Evolutionary conservation across 2,113 vertebrate species (phyloP).

Genomic region (Pituophis catenifer): DNA sequence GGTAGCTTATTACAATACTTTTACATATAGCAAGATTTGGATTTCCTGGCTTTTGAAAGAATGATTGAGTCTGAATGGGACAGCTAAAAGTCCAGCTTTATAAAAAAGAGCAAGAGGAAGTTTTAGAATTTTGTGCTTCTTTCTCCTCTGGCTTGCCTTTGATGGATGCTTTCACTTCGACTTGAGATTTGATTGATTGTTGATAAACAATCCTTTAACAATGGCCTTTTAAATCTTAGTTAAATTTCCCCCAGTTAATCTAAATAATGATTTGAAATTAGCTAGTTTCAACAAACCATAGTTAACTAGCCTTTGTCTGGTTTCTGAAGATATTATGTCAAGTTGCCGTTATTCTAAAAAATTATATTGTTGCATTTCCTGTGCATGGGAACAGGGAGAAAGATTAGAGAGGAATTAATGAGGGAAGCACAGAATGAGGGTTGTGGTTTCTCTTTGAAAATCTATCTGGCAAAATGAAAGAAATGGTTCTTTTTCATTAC

Average conservation of each 20-base stretch:
- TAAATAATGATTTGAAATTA: neutral
- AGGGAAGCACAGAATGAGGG: neutral
- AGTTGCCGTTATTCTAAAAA: neutral
- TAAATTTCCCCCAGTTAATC: neutral
- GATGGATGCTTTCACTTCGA: neutral
- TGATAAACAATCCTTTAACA: neutral
- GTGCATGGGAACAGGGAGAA: neutral
- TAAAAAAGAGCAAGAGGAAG: neutral
- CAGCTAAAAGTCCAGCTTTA: neutral
- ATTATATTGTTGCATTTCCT: neutral
- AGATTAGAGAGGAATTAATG: neutral
- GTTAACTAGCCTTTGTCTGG: neutral
- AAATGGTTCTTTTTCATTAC: neutral
- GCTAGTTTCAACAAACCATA: neutral
- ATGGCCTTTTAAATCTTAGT: neutral
- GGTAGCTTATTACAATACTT: neutral
- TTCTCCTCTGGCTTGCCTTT: neutral
- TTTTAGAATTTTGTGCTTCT: neutral
- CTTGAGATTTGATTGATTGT: neutral
- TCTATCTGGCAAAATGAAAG: neutral
- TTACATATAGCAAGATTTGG: neutral
- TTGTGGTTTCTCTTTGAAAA: neutral
- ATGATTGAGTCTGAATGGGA: neutral
- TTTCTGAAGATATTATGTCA: neutral
- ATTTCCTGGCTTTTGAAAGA: neutral